Percentiles rank a stretch among this genome's conserved stretches.
These are phyloP conservation scores for Macropus fuliginosus DNA, from an alignment of 2,797 vertebrate species.

Conservation along the genomic window DNA sequence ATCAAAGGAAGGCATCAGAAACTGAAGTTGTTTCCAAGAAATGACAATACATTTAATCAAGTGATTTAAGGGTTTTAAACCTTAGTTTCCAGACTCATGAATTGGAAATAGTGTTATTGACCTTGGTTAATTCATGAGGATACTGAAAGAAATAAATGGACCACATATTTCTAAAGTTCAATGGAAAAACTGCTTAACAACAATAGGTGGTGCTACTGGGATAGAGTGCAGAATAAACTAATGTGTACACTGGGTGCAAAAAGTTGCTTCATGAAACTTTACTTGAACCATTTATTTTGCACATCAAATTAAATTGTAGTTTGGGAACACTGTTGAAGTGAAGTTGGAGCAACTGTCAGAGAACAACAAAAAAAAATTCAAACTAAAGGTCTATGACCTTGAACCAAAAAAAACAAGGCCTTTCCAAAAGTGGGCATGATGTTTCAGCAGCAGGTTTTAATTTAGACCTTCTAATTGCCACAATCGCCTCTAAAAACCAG, in stretches of 20 bases:
- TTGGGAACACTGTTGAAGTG: slow-evolving; percentile 48
- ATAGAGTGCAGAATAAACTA: slow-evolving; percentile 8
- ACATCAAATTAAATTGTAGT: slow-evolving; percentile 30
- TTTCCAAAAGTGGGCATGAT: slow-evolving; percentile 3
- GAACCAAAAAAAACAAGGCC: slow-evolving; percentile 18
- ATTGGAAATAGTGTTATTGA: background rate
- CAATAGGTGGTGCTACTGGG: slow-evolving; percentile 66
- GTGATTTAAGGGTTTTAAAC: background rate
- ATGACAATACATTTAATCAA: background rate
- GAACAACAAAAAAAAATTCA: slow-evolving; percentile 35
- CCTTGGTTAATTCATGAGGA: background rate
- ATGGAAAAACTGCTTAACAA: slow-evolving; percentile 27
- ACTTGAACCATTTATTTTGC: slow-evolving; percentile 1
- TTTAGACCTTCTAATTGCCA: slow-evolving; percentile 10
- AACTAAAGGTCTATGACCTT: background rate
- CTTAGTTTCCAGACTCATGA: background rate
- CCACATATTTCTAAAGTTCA: background rate
- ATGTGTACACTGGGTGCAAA: background rate
- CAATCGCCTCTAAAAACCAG: slow-evolving; percentile 12
- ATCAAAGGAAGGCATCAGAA: background rate
- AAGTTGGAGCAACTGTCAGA: slow-evolving; percentile 20
- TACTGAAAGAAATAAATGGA: slow-evolving; percentile 16
- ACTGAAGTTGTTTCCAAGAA: slow-evolving; percentile 26
- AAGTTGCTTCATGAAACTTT: slow-evolving; percentile 25
- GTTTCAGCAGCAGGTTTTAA: slow-evolving; percentile 50